Base-by-base conservation (phyloP, 2,797 vertebrate species). In the Pipistrellus kuhlii region DNA sequence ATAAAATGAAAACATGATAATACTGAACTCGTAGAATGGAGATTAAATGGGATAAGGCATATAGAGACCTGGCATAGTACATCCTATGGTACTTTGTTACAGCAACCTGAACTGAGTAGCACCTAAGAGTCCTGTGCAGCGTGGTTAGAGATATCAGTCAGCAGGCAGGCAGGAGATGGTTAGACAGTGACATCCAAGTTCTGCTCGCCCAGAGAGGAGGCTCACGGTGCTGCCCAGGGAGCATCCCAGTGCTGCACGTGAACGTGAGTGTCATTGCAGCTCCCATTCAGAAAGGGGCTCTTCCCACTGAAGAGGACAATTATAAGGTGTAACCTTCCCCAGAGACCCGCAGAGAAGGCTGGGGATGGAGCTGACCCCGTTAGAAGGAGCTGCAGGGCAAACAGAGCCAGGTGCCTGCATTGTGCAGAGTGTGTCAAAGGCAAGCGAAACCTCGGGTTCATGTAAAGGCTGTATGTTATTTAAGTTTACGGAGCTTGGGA, bases 201-300 rank as follows among this genome's bases (percentile, higher is more conserved):
- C 8, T 57, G 30, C 41, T 72, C 77, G 35, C 32, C 53, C 18
- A 75, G n/a, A 76, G 32, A 14, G 27, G 59, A 62, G 25, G 59
- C 17, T 62, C n/a, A 10, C 0, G 4, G 17, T 5, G n/a, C n/a
- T 75, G 38, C 57, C 35, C 17, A 84, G 68, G 62, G 87, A 86
- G 57, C 20, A 71, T 75, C 38, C 21, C 11, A 59, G 35, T 4
- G 41, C 44, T 55, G 27, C 32, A 53, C 13, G 27, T 64, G 27
- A 57, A 66, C 90, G 41, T n/a, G 23, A 75, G n/a, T 76, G 73
- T 48, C 64, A 13, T 25, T 88, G 64, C 30, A 80, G 13, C 59
- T 62, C 86, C 51, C 7, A 5, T n/a, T 89, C 51, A 80, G 86
- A 93, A 88, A 91, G 75, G 73, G 88, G 82, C 87, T 94, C 59